A percentile compares a stretch with the other conserved stretches of the same genome.
Conservation (phyloP, 2,888 invertebrate species). For the Gordius sp. region DNA sequence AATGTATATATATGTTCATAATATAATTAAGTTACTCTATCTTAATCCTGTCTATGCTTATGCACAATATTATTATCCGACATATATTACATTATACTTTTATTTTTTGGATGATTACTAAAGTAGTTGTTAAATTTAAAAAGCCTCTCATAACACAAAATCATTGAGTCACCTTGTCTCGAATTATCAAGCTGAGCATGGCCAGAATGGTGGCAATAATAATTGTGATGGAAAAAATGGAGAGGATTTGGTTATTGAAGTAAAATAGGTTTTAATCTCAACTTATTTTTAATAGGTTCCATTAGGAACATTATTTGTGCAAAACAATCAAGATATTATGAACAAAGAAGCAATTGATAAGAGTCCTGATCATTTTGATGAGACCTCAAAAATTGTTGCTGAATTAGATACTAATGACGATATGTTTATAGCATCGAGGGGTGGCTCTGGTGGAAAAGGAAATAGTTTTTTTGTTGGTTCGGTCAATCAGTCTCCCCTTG, state of each 20-base stretch:
- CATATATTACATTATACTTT: no score
- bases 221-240: slow-evolving; percentile 59
- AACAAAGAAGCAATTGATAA: background rate
- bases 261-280: slow-evolving; percentile 20
- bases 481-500: slow-evolving; percentile 46
- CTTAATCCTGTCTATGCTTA: no score
- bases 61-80: no score
- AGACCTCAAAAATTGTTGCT: background rate
- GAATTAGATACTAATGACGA: slow-evolving; percentile 29
- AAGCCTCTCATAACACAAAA: slow-evolving; percentile 41
- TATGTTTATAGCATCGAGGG: slow-evolving; percentile 69
- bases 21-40: no score
- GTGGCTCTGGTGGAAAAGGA: slow-evolving; percentile 80
- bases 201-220: slow-evolving; percentile 44
- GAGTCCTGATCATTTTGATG: background rate
- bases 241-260: slow-evolving; percentile 39
- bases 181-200: slow-evolving; percentile 39
- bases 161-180: slow-evolving; percentile 43
- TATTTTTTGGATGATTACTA: no score
- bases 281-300: background rate
- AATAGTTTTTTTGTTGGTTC: slow-evolving; percentile 65
- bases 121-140: no score
- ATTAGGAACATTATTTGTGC: background rate
- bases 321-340: background rate
- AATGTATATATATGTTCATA: no score